Percentiles rank a stretch among this genome's conserved stretches.
Conservation (phyloP, 1,140 invertebrate species). For the Anastatus disparis region DNA sequence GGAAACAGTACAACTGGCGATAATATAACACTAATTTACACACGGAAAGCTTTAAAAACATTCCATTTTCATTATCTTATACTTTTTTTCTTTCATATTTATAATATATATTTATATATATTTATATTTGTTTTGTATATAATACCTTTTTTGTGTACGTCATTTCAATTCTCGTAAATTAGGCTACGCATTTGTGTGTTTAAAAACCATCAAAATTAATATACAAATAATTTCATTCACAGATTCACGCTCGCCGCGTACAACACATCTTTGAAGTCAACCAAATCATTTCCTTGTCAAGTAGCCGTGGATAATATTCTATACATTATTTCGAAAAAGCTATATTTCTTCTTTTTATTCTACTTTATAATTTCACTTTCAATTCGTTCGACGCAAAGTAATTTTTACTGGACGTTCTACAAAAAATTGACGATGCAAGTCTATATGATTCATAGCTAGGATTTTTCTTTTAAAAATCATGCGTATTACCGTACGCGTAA, state of each 20-base stretch:
- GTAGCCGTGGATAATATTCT: background rate
- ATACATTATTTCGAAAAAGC: background rate
- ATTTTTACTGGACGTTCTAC: conserved; percentile 25
- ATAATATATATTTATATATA: conserved; percentile 28
- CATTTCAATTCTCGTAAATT: conserved; percentile 23
- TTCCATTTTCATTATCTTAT: conserved; percentile 43
- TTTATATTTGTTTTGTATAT: conserved; percentile 35
- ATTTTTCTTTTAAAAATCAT: conserved; percentile 1
- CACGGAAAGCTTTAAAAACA: conserved; percentile 45
- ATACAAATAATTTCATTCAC: conserved; percentile 21
- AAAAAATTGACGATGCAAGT: conserved; percentile 34
- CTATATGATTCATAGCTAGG: conserved; percentile 10
- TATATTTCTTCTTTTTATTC: background rate
- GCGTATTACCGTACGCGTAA: background rate
- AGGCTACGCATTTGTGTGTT: conserved; percentile 22
- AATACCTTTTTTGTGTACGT: conserved; percentile 39
- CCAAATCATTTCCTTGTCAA: background rate
- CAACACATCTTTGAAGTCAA: conserved; percentile 20
- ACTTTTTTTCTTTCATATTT: conserved; percentile 23
- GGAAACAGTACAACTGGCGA: conserved; percentile 45
- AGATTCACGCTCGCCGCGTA: conserved; percentile 3
- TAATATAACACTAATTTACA: conserved; percentile 46
- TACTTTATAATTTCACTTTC: background rate
- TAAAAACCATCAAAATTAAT: conserved; percentile 28
- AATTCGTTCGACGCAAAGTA: background rate